These are phyloP conservation scores for Lasaia peninsularis DNA, from an alignment of 1,140 invertebrate genomes.

Conservation along the genomic window DNA sequence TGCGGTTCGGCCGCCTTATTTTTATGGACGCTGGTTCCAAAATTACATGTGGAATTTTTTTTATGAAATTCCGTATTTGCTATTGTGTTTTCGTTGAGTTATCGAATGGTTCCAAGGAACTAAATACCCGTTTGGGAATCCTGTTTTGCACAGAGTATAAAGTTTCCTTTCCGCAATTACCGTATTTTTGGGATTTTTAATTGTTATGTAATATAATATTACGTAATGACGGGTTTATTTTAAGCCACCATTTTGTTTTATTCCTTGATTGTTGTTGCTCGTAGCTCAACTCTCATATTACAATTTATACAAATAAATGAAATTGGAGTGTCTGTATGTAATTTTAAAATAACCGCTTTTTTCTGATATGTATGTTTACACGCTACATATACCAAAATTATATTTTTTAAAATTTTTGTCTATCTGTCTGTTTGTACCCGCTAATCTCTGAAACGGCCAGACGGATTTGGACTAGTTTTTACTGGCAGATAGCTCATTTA, in stretches of 20 bases:
- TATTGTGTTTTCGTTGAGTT: slow-evolving; percentile 2
- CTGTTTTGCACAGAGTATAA: slow-evolving; percentile 30
- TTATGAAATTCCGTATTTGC: not conserved
- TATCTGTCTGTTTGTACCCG: no score
- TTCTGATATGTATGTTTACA: no score
- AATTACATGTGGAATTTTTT: slow-evolving; percentile 17
- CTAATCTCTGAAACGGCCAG: no score
- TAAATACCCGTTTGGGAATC: slow-evolving; percentile 25
- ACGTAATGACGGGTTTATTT: slow-evolving; percentile 13
- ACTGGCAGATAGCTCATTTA: no score
- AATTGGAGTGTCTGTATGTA: no score
- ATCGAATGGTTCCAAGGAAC: slow-evolving; percentile 15
- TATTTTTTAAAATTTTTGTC: no score
- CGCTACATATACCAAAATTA: no score
- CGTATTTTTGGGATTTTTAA: slow-evolving; percentile 33
- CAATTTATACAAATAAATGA: no score
- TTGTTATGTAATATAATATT: slow-evolving; percentile 37
- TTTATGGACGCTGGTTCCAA: slow-evolving; percentile 5
- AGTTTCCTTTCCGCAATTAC: slow-evolving; percentile 32
- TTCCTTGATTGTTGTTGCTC: not conserved
- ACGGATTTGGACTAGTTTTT: no score
- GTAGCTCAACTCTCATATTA: no score
- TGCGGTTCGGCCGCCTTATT: slow-evolving; percentile 5
- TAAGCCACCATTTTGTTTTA: slow-evolving; percentile 7
- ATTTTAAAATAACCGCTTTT: no score